phyloP scores from a whole-genome alignment of 2,797 vertebrate species.

The Scleropages formosus region DNA sequence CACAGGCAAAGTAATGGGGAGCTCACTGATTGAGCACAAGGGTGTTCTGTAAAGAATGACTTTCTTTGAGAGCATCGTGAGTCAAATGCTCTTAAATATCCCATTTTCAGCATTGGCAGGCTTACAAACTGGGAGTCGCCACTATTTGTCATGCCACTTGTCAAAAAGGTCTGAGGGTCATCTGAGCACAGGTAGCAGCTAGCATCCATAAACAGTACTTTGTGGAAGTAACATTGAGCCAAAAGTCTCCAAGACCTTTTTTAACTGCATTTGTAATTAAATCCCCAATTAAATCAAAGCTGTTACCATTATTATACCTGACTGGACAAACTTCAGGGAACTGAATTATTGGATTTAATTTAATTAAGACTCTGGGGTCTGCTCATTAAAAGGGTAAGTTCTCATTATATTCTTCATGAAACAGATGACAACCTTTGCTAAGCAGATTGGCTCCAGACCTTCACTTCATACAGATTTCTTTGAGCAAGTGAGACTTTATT shows the following conservation, averaged over 20 bases:
- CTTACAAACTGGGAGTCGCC: not conserved
- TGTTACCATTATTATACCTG: constrained; percentile 46
- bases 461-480: too few species aligned
- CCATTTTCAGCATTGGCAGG: constrained; percentile 8
- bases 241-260: not conserved
- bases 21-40: not conserved
- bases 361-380: constrained; percentile 36
- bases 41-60: not conserved
- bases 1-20: constrained; percentile 21
- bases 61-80: not conserved
- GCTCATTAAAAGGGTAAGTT: constrained; percentile 26
- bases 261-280: constrained; percentile 37
- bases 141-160: not conserved
- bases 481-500: too few species aligned
- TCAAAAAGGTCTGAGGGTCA: not conserved
- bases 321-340: constrained; percentile 31
- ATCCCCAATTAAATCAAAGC: constrained; percentile 46
- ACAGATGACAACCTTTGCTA: constrained; percentile 16
- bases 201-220: not conserved
- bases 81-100: not conserved
- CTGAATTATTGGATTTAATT: constrained; percentile 44
- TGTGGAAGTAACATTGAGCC: not conserved
- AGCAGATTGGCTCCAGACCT: not conserved
- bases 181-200: not conserved
- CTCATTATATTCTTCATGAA: constrained; percentile 19